Base-by-base conservation (phyloP, 2,113 vertebrate species). In the Falcunculus frontatus region DNA sequence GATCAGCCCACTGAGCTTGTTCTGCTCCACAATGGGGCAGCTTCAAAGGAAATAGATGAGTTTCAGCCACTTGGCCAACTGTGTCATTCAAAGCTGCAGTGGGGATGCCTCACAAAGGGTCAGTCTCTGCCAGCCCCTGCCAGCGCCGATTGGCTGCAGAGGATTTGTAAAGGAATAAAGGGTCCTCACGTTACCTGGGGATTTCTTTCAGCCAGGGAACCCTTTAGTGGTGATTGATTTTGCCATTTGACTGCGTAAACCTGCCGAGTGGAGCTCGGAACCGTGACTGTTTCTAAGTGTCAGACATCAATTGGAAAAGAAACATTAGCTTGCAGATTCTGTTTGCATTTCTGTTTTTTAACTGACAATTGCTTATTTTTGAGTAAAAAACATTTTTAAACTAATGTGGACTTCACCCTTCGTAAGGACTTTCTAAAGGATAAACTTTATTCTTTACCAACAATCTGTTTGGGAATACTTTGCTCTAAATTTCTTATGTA, bases 171-270 rank as follows among this genome's bases (percentile, higher is more conserved):
- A 60, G 73, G 76, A 68, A 93, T 84, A 84, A 92, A 93, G 73
- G 74, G 25, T 80, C 76, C 73, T 89, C 72, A 70, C 1, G 1
- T 75, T 90, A 94, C 80, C 86, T 82, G 88, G 90, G 93, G 84
- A 64, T 89, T 84, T 90, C 83, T 86, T 94, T 90, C 87, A 84
- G 84, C 32, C 79, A 68, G 79, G 92, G 93, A 94, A 79, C 50
- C 76, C 95, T 87, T 74, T 17, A 47, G n/a, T 10, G 37, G 39
- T 37, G 72, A 86, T 33, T 81, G 69, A 90, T 88, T 86, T 79
- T 3, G 1, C 89, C 16, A 57, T 91, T 68, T 68, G 62, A 42
- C 67, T 29, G 35, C 29, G 42, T 16, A 85, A 89, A 69, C 0
- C 6, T 33, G 46, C 35, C 85, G 23, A 16, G 11, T 1, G 18